Base-by-base conservation (phyloP, 1,140 invertebrate genomes). In the Musca domestica region DNA sequence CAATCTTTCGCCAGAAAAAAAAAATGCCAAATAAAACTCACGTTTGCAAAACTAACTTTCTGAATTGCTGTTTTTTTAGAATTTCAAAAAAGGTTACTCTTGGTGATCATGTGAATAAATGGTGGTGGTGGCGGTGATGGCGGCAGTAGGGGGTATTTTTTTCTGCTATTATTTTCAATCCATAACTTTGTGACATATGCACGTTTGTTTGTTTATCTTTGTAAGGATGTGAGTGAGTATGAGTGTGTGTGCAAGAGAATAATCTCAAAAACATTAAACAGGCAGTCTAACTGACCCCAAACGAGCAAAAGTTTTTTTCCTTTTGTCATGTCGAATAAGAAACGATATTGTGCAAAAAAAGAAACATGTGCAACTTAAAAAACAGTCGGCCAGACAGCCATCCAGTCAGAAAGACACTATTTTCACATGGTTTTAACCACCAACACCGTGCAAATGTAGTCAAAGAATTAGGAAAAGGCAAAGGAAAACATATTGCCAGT, bases 221-320 rank as follows among this genome's bases (percentile, higher is more conserved):
- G 34, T 64, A 17, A 9, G 34, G 5, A 23, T 64, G 27, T 20
- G 10, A 7, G 27, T 64, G 25, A 1, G 47, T 41, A 19, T 25
- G 10, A 47, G 61, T 17, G 34, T 61, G 51, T 54, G 46, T 68
- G 66, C 58, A 22, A 23, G 48, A 34, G 56, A 61, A 61, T 61
- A 61, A 61, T 61, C 56, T 34, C 41, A 61, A 61, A 61, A 61
- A 61, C 56, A 61, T 61, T 61, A 61, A 61, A 61, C 56, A 61
- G 56, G 56, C 56, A 34, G 56, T 34, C 27, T 19, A 61, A 61
- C 56, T 61, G 56, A 61, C 56, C 56, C 56, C 56, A 61, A 61
- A 61, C 56, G 56, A 61, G 1, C 15, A 12, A 9, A 2, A 12
- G 10, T 46, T 46, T 15, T 46, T 46, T 15, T 9, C 41, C 41